Percentiles rank a stretch among this genome's conserved stretches.
Evolutionary conservation across 2,797 vertebrate species (phyloP).

Genomic region (Parambassis ranga): DNA sequence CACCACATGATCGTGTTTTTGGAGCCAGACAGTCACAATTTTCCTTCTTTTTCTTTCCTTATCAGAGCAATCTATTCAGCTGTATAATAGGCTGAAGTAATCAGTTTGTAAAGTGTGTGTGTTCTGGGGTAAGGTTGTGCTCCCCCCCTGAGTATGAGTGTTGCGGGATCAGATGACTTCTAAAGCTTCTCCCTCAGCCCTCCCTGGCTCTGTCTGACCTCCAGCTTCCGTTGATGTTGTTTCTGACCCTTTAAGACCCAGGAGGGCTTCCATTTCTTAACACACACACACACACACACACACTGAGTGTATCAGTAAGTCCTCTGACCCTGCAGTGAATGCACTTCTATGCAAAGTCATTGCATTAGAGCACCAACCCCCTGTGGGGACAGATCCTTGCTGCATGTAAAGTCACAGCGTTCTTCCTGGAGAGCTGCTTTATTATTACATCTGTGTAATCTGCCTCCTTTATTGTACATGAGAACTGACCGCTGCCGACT

Average conservation of each 20-base stretch:
- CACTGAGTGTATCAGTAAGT: not conserved
- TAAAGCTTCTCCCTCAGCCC: constrained; percentile 23
- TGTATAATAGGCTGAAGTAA: not conserved
- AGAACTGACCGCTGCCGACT: no score
- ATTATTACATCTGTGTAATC: no score
- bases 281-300: not conserved
- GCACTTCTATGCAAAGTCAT: not conserved
- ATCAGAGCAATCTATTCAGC: not conserved
- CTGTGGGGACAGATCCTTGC: not conserved
- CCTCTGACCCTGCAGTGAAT: not conserved
- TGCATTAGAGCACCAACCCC: not conserved
- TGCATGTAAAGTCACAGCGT: not conserved
- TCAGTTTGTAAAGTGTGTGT: not conserved
- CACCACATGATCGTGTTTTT: no score
- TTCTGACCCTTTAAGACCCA: constrained; percentile 29
- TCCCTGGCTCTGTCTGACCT: constrained; percentile 7
- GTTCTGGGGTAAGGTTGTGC: not conserved
- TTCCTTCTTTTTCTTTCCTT: not conserved
- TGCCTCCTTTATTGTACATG: no score
- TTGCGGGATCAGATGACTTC: constrained; percentile 37
- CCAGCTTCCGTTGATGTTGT: constrained; percentile 5
- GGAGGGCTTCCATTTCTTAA: not conserved
- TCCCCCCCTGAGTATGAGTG: constrained; percentile 1
- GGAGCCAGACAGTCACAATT: no score
- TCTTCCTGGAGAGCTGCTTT: not conserved